Percentiles rank a stretch among this genome's conserved stretches.
Evolutionary conservation across 2,797 vertebrate genomes (phyloP).

Genomic region (Anomalospiza imberbis): DNA sequence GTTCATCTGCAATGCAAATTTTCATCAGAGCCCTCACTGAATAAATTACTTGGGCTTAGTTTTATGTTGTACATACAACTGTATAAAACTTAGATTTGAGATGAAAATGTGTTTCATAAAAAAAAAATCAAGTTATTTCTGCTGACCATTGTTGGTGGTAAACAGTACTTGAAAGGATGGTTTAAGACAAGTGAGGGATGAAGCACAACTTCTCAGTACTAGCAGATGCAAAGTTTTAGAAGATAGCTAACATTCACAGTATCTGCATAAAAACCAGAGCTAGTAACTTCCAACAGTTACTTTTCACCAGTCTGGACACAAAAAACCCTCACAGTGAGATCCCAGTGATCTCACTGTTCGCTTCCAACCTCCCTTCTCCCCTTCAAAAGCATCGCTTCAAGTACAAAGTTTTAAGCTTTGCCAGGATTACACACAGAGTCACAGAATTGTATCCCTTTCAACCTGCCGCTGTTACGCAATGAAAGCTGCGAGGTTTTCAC

Average conservation of each 20-base stretch:
- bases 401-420: rapidly evolving
- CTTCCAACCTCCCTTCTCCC: background rate
- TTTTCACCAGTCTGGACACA: background rate
- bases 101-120: background rate
- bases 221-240: background rate
- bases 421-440: background rate
- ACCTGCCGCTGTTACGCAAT: background rate
- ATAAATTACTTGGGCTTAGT: background rate
- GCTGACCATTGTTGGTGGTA: background rate
- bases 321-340: background rate
- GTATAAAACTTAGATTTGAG: background rate
- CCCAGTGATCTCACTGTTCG: background rate
- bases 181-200: background rate
- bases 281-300: background rate
- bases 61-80: background rate
- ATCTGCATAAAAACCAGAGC: background rate
- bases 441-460: background rate
- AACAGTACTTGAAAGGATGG: background rate
- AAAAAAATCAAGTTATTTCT: background rate
- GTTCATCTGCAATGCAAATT: background rate
- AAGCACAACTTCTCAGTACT: background rate
- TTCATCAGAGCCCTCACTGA: background rate
- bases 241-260: background rate
- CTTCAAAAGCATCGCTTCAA: background rate
- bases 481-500: background rate